Evolutionary conservation across 2,113 vertebrate genomes (phyloP), one percentile per base, ranked within the genome.

Genomic region (Myotis yumanensis): DNA sequence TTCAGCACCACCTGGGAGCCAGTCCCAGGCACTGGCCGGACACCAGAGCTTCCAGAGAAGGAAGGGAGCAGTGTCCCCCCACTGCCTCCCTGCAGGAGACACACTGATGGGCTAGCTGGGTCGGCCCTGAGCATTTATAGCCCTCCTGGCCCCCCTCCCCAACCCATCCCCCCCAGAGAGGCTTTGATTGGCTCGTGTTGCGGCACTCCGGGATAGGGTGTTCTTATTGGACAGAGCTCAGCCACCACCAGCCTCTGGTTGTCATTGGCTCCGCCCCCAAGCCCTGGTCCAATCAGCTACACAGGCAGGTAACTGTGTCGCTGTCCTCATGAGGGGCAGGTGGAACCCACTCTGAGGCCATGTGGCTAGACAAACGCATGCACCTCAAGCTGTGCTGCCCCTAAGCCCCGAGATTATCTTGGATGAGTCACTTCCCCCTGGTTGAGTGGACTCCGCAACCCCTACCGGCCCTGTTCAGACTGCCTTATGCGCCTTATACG

Each of bases 101-200:
- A 1, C 5, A 1, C 10, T 0, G 14, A 11, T 1, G 2, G 22
- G 28, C 9, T 1, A 0, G 8, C 0, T 0, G 0, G 5, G 16
- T 4, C 5, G 2, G 3, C 43, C 8, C 11, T 1, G 71, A 12
- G 6, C 15, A 2, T n/a, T 59, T 23, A 32, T 2, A 25, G 46
- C 46, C 46, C 46, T 46, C 5, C 15, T 25, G 40, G 5, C 40
- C n/a, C n/a, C 16, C n/a, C 3, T 37, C 22, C 35, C 40, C 40
- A n/a, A n/a, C n/a, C n/a, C n/a, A n/a, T n/a, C n/a, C 35, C 4
- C 10, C 25, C 1, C 1, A 1, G 52, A 86, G 7, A 17, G 16
- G 14, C 48, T 89, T 69, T 87, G 76, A 75, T 40, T 62, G 76
- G 93, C 77, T 83, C 37, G 18, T 10, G 10, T 11, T 51, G 59